Percentiles rank a stretch among this genome's conserved stretches.
These are phyloP conservation scores for Acipenser ruthenus DNA, from an alignment of 2,797 vertebrate species.

Conservation along the genomic window DNA sequence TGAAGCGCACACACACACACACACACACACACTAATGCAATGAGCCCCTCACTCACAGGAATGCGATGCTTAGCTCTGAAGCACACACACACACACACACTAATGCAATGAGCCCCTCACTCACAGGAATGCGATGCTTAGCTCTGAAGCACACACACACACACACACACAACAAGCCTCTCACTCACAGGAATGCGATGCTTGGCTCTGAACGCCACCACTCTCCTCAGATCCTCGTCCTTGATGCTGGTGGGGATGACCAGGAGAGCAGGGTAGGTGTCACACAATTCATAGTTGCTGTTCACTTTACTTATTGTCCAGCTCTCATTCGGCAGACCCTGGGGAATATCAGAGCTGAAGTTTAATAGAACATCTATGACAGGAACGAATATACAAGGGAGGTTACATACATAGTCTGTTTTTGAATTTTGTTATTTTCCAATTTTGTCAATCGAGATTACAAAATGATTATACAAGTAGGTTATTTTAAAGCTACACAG, in stretches of 20 bases:
- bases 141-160: conserved; percentile 4
- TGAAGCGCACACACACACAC: neutral
- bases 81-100: neutral
- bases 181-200: conserved; percentile 72
- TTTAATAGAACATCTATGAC: no score
- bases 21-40: neutral
- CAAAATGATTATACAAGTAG: no score
- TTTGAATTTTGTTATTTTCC: no score
- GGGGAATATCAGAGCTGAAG: neutral
- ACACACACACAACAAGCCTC: conserved; percentile 9
- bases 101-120: no score
- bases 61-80: neutral
- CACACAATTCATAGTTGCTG: conserved; percentile 81
- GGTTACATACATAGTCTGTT: no score
- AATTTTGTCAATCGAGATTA: no score
- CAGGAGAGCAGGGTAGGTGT: conserved; percentile 83
- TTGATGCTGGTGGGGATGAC: conserved; percentile 83
- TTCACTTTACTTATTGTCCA: conserved; percentile 92
- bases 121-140: no score
- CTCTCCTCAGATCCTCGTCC: conserved; percentile 81
- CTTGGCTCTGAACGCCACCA: conserved; percentile 80
- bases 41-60: neutral
- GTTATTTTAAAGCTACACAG: no score
- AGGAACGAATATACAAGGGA: no score
- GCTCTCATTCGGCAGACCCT: conserved; percentile 95